phyloP scores from a whole-genome alignment of 2,113 vertebrate species.

The Archilochus colubris region DNA sequence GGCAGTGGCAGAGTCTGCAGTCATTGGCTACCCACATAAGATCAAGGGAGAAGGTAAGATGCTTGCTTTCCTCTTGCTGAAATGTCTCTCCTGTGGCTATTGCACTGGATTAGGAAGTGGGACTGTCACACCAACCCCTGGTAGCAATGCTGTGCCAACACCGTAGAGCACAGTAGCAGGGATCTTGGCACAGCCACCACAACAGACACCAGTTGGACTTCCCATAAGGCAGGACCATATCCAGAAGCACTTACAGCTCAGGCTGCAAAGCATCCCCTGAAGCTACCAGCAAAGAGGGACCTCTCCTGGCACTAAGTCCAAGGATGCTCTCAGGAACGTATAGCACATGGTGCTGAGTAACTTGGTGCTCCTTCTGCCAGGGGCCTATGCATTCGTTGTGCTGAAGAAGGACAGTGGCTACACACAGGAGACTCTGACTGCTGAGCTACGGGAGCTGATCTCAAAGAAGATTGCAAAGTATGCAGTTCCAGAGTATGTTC shows the following conservation, averaged over 20 bases:
- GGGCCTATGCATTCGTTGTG: conserved; percentile 77
- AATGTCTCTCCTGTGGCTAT: rapidly evolving
- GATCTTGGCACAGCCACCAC: neutral
- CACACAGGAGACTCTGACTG: conserved; percentile 32
- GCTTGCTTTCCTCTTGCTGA: neutral
- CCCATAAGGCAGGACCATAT: neutral
- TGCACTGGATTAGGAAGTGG: neutral
- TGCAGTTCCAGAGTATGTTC: conserved; percentile 76
- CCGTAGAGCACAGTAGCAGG: rapidly evolving
- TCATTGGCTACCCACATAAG: conserved; percentile 76
- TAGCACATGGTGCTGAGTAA: neutral
- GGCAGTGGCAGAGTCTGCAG: conserved; percentile 81
- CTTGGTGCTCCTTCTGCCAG: conserved; percentile 41
- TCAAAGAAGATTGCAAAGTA: conserved; percentile 81
- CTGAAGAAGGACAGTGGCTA: conserved; percentile 71
- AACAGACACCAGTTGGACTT: neutral
- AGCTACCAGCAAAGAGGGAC: neutral
- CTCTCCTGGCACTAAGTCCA: neutral
- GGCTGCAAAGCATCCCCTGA: neutral
- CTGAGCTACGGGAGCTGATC: conserved; percentile 69
- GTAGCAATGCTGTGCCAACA: neutral
- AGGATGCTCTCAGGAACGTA: neutral
- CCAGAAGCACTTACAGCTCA: neutral
- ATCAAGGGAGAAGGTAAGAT: conserved; percentile 82
- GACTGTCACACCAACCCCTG: neutral